Evolutionary conservation across 1,140 invertebrate genomes (phyloP).

Genomic region (Heliconius hewitsoni): DNA sequence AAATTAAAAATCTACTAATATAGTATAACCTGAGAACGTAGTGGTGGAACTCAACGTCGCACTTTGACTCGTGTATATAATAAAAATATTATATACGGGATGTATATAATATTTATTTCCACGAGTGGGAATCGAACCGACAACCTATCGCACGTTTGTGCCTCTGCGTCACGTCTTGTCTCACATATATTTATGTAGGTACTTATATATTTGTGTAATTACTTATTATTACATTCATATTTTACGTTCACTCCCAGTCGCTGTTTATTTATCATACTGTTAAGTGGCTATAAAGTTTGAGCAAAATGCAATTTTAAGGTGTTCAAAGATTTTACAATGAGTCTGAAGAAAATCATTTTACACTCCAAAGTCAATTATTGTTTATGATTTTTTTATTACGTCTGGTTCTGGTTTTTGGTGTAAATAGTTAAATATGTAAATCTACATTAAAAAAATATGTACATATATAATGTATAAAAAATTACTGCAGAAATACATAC

Average conservation of each 20-base stretch:
- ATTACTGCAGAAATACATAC: not conserved
- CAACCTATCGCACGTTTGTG: too few relatives aligned
- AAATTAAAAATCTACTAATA: too few relatives aligned
- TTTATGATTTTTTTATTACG: constrained; percentile 1
- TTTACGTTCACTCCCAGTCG: not conserved
- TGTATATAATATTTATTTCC: too few relatives aligned
- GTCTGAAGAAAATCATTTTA: constrained; percentile 6
- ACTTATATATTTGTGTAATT: not conserved
- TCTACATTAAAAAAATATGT: not conserved
- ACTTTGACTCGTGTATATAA: too few relatives aligned
- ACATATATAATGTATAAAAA: not conserved
- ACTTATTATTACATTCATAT: not conserved
- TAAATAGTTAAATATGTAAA: not conserved
- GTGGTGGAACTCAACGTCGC: too few relatives aligned
- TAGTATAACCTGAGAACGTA: too few relatives aligned
- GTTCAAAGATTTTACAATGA: constrained; percentile 2
- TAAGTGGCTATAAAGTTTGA: not conserved
- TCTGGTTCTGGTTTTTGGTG: not conserved
- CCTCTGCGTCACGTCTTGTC: too few relatives aligned
- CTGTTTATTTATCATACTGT: not conserved
- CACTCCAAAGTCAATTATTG: not conserved
- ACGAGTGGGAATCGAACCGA: too few relatives aligned
- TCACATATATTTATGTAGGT: not conserved
- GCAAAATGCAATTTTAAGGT: not conserved
- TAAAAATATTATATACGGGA: not conserved